Evolutionary conservation across 2,888 invertebrate genomes (phyloP).

Genomic region (Heliothis peltigera): DNA sequence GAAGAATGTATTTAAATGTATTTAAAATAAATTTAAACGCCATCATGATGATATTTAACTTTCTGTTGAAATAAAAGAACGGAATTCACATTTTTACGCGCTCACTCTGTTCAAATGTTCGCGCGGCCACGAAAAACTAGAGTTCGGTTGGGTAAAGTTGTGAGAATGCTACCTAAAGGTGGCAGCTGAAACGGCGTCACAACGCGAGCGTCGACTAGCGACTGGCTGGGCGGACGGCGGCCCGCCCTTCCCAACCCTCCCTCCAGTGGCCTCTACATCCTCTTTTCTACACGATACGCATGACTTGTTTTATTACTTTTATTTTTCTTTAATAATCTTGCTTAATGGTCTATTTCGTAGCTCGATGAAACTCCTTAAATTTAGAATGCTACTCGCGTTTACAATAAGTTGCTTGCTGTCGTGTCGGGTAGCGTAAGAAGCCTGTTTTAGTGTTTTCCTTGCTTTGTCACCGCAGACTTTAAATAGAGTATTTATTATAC

Average conservation of each 20-base stretch:
- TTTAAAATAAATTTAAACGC: conserved; percentile 68
- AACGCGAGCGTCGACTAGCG: conserved; percentile 71
- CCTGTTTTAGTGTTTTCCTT: conserved; percentile 26
- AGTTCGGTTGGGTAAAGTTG: conserved; percentile 65
- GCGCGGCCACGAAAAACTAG: conserved; percentile 48
- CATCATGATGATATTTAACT: conserved; percentile 62
- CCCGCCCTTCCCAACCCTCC: conserved; percentile 75
- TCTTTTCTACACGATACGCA: conserved; percentile 79
- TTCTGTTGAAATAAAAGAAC: conserved; percentile 14
- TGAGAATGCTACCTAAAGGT: conserved; percentile 17
- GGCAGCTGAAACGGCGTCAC: conserved; percentile 52
- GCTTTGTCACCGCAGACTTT: conserved; percentile 8
- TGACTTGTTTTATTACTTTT: conserved; percentile 87
- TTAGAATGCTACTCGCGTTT: conserved; percentile 70
- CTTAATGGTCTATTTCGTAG: conserved; percentile 84
- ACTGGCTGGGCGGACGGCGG: conserved; percentile 70
- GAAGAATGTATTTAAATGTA: conserved; percentile 67
- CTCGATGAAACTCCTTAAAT: conserved; percentile 81
- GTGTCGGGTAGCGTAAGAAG: conserved; percentile 46
- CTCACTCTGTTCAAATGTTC: conserved; percentile 53
- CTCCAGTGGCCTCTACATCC: conserved; percentile 68
- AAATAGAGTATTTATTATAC: too few species aligned
- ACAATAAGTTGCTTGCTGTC: conserved; percentile 67
- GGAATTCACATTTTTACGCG: conserved; percentile 67
- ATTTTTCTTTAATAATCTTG: conserved; percentile 88